Base-by-base conservation (phyloP, 2,888 invertebrate genomes). In the Lasioglossum pauxillum region DNA sequence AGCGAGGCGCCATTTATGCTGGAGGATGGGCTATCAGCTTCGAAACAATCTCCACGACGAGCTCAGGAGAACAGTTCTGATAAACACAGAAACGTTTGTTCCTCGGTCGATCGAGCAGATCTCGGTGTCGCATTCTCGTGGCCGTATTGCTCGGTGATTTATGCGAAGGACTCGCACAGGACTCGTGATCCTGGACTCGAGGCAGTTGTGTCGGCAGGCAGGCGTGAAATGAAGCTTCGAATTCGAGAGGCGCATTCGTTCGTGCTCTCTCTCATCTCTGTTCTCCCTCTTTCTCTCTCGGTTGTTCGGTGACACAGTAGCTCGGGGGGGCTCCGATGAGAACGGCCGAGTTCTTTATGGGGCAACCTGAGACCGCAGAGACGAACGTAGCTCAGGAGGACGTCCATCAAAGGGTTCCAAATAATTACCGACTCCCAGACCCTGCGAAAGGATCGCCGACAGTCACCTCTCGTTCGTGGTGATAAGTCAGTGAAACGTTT, bases 371-470 rank as follows among this genome's bases (percentile, higher is more conserved):
- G 90, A 93, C 93, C 84, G 77, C 60, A 72, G 89, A 85, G 89
- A 84, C 83, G 90, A 88, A 86, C 86, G 85, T 76, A 80, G 78
- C 78, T 74, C 82, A 78, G 88, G 90, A 93, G 93, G 92, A 93
- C 91, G 93, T 91, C 89, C 93, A 93, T 94, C 95, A 95, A 94
- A 95, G 95, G 94, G 94, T 95, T 94, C 93, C 92, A 83, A 90
- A 91, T 93, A 94, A 94, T 93, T 90, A 93, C 93, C 93, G 93
- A 89, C 88, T 78, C 16, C 60, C 3, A 23, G 60, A 16, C 27
- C 27, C 60, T 64, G 60, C 60, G 82, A 84, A 79, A 90, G 84
- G 75, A 83, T 67, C 69, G 69, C 38, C 69, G 60, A 16, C 72
- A 80, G 76, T 49, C 64, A 81, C 64, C 53, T 53, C 57, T n/a